phyloP scores from a whole-genome alignment of 2,113 vertebrate genomes.

The Carettochelys insculpta region DNA sequence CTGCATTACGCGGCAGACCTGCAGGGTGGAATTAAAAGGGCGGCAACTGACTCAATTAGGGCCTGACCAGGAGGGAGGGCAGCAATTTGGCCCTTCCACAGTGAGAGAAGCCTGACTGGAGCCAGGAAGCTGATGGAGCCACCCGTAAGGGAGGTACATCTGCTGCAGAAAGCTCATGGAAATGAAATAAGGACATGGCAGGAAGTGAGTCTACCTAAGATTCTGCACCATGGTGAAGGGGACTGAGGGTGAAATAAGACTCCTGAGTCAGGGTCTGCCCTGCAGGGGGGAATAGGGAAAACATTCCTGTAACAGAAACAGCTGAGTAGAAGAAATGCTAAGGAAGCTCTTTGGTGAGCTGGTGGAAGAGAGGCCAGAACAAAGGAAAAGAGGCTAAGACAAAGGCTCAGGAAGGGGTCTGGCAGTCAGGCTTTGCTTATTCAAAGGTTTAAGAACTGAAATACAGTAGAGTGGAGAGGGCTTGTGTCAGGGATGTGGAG shows the following conservation, averaged over 20 bases:
- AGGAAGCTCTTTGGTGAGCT: background rate
- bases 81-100: background rate
- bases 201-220: background rate
- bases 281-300: background rate
- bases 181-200: background rate
- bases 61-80: background rate
- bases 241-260: background rate
- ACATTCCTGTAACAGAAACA: background rate
- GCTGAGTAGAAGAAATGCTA: background rate
- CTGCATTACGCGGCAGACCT: background rate
- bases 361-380: background rate
- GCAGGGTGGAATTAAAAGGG: background rate
- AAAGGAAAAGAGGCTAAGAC: background rate
- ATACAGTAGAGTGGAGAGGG: background rate
- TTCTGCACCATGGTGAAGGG: background rate
- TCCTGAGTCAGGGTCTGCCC: background rate
- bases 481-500: background rate
- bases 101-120: background rate
- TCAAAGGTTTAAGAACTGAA: background rate
- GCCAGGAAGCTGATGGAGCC: background rate
- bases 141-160: background rate
- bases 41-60: background rate
- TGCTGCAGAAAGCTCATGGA: background rate
- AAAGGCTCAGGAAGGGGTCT: background rate
- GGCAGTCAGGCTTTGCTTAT: background rate